Evolutionary conservation across 2,888 invertebrate genomes (phyloP), one percentile per base, ranked within the genome.

Genomic region (Phyllotreta cruciferae): DNA sequence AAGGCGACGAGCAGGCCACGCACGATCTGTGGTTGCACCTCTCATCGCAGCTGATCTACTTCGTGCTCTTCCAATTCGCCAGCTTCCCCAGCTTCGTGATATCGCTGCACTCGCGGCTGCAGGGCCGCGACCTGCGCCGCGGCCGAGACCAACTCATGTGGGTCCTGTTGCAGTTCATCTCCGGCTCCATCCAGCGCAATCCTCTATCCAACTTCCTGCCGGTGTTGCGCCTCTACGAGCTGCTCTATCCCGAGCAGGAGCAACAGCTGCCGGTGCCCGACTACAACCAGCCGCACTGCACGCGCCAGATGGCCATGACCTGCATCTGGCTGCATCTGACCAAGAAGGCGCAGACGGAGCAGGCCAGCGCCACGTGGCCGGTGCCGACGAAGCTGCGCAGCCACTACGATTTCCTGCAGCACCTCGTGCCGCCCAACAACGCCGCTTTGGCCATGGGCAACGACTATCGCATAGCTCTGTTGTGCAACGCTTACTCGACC

Each of bases 61-160:
- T 97, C 79, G 94, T 97, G 49, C 85, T 97, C 1, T 96, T 95
- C 78, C 96, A 96, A 77, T 95, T 95, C 81, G 94, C 95, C 0
- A 92, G 91, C 68, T 98, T 98, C 77, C 93, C 94, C 37, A 94
- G 93, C 76, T 93, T 98, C 76, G 94, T 98, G 0, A 87, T 92
- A 83, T 90, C 93, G 0, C 84, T 98, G 37, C 93, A 95, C 78
- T 91, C 92, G 63, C 94, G 80, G 36, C 62, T 71, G 38, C 66
- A 74, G 66, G 72, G 74, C 10, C 65, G 91, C 70, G 93, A 94
- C 75, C 84, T 96, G 77, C 87, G 91, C 64, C 93, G 94, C 80
- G 96, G 60, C 24, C 85, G 98, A 52, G 98, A 98, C 81, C 96
- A 98, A 75, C 83, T 99, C n/a, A 98, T 99, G 98, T 98, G 98